Conservation (phyloP, 37 sponge, comb jelly and placozoan species). For the Crambe crambe region DNA sequence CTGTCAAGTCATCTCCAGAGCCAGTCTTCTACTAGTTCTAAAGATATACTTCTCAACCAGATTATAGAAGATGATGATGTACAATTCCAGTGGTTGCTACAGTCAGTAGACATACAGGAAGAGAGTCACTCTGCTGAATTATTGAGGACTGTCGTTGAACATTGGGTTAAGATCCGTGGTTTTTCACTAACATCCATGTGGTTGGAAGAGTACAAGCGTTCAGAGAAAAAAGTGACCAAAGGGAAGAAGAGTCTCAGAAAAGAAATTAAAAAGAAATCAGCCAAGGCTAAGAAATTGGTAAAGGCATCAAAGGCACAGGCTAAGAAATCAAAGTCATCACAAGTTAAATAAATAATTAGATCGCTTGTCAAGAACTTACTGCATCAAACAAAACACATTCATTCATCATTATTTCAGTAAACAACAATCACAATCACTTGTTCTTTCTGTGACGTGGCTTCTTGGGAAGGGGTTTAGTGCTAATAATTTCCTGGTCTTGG, state of each 20-base stretch:
- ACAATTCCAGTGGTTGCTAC: conserved; percentile 33
- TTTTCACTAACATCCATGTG: conserved; percentile 28
- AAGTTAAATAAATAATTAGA: too few species aligned
- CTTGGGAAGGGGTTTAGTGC: not conserved
- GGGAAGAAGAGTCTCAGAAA: conserved; percentile 15
- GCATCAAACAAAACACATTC: too few species aligned
- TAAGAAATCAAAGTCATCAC: too few species aligned
- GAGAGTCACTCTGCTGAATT: conserved; percentile 8
- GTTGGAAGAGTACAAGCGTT: conserved; percentile 34
- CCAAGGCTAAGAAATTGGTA: too few species aligned
- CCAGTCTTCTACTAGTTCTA: conserved; percentile 2
- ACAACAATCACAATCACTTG: not conserved
- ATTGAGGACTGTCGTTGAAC: conserved; percentile 14
- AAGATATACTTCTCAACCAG: not conserved
- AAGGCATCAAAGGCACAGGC: too few species aligned
- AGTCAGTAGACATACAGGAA: conserved; percentile 2
- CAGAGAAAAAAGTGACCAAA: not conserved
- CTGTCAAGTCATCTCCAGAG: not conserved
- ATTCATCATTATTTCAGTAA: too few species aligned
- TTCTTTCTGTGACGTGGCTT: not conserved
- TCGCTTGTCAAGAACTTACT: too few species aligned
- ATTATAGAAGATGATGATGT: conserved; percentile 31
- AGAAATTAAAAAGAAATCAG: not conserved
- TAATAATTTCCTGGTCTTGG: not conserved
- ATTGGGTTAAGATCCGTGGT: conserved; percentile 47